These are phyloP conservation scores for Sarcophaga caerulescens DNA, from an alignment of 2,888 invertebrate species.

Conservation along the genomic window DNA sequence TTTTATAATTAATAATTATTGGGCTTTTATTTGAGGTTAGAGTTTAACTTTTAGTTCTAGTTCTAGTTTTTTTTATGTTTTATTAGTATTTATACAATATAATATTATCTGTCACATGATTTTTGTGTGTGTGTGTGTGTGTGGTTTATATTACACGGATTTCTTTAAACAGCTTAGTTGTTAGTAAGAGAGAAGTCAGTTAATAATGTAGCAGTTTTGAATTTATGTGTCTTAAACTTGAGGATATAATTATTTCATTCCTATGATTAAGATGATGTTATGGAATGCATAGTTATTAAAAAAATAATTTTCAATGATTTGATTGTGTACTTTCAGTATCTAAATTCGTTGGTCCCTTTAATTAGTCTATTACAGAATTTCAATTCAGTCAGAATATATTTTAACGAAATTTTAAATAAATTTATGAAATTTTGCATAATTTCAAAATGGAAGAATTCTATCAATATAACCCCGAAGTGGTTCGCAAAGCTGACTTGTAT, in stretches of 20 bases:
- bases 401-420: neutral
- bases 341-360: neutral
- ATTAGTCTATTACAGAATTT: neutral
- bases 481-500: no score
- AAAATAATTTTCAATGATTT: no score
- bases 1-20: slow-evolving; percentile 57
- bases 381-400: neutral
- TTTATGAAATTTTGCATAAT: no score
- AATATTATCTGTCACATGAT: slow-evolving; percentile 45
- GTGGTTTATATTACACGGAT: slow-evolving; percentile 27
- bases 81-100: slow-evolving; percentile 24
- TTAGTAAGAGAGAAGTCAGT: slow-evolving; percentile 45
- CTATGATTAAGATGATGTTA: neutral
- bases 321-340: neutral
- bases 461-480: no score
- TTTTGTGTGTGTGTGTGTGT: neutral
- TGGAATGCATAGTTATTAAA: neutral
- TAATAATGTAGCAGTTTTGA: neutral
- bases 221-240: neutral
- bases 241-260: no score
- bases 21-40: slow-evolving; percentile 67
- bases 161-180: neutral
- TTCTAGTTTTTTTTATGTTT: slow-evolving; percentile 20
- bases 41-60: slow-evolving; percentile 41
- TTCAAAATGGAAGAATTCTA: no score